Percentiles rank a stretch among this genome's conserved stretches.
phyloP scores from a whole-genome alignment of 2,888 invertebrate species.

The Drosophila subquinaria region DNA sequence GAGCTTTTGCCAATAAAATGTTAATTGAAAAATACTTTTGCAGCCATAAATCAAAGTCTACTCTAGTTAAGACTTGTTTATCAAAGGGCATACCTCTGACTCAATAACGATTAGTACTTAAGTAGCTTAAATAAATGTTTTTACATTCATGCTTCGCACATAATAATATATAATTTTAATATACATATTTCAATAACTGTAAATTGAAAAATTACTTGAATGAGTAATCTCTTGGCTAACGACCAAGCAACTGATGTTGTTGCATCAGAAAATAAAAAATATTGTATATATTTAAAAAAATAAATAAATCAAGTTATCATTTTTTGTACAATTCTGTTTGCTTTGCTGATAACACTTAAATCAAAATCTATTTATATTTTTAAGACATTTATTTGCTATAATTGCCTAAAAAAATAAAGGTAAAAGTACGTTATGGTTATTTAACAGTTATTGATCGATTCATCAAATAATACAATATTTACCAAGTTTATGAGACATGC shows the following conservation, averaged over 20 bases:
- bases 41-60: neutral
- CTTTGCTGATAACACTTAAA: neutral
- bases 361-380: neutral
- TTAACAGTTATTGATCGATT: neutral
- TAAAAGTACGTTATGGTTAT: neutral
- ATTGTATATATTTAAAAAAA: neutral
- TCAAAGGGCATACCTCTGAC: neutral
- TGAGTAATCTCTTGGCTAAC: conserved; percentile 11
- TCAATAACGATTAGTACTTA: neutral
- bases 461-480: conserved; percentile 15
- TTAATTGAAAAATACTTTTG: neutral
- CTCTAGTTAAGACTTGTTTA: neutral
- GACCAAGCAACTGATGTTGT: conserved; percentile 1
- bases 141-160: neutral
- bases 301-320: neutral
- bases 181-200: conserved; percentile 12
- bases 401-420: neutral
- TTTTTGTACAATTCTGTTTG: neutral
- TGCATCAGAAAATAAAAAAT: conserved; percentile 1
- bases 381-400: neutral
- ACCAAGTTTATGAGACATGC: neutral
- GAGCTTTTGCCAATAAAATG: neutral
- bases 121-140: conserved; percentile 1
- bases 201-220: conserved; percentile 17
- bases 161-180: neutral